Evolutionary conservation across 2,797 vertebrate species (phyloP), one percentile per base, ranked within the genome.

Genomic region (Pseudochromis fuscus): DNA sequence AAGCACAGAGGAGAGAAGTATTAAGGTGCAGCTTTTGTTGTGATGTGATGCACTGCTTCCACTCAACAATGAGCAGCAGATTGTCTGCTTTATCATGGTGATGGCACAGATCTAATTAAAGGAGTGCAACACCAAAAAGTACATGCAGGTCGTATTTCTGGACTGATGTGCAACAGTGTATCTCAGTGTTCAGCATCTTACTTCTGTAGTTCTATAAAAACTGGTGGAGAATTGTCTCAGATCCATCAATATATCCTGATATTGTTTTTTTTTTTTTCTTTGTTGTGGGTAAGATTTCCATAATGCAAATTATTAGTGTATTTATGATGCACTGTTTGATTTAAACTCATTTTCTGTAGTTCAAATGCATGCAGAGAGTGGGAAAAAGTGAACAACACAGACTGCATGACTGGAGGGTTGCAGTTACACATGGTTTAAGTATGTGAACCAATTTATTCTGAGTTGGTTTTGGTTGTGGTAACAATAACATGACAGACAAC

Each of bases 1-100:
- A 63, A 77, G 52, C 1, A 64, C 25, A 67, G 38, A 60, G 27
- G 30, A 59, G 21, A 70, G 4, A 56, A 7, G n/a, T 9, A 66
- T 2, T 25, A n/a, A 42, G 4, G 44, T 16, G 24, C 28, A 40
- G 24, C 19, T 30, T 59, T 19, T 46, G 21, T 50, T 66, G 7
- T 45, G 69, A 52, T 24, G 25, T 10, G 2, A 51, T 25, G 7
- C 8, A 24, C 15, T 21, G 15, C 30, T 23, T 30, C 25, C 25
- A 31, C 37, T n/a, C 52, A 13, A 1, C 6, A 46, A 30, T 19
- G 2, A 1, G 5, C 0, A 30, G 21, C 19, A 10, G 8, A 25
- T 0, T 10, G 1, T 5, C 8, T 13, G 11, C 11, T 52, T 48
- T 65, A 21, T 40, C 31, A 48, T 2, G 2, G 2, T 42, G 30